Conservation (phyloP, 2,888 invertebrate species). For the Nipponacmea schrenckii region DNA sequence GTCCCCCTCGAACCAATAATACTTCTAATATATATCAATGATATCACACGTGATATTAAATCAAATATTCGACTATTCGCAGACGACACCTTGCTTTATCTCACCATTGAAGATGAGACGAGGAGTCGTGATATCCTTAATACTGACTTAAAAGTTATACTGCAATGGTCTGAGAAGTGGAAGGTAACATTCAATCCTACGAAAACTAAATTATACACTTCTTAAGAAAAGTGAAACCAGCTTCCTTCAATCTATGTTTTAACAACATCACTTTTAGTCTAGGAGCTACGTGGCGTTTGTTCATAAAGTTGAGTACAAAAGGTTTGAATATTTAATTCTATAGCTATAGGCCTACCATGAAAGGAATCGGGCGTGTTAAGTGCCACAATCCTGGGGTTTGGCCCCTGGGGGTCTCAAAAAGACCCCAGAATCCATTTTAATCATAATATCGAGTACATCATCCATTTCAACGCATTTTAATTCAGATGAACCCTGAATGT, state of each 20-base stretch:
- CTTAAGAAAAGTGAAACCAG: background rate
- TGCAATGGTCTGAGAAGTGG: background rate
- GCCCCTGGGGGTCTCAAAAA: too few relatives aligned
- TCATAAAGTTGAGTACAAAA: too few relatives aligned
- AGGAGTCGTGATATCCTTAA: background rate
- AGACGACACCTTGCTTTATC: background rate
- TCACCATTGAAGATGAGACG: background rate
- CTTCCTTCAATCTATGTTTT: background rate
- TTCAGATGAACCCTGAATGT: too few relatives aligned
- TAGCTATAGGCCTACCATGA: too few relatives aligned
- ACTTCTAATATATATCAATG: constrained; percentile 2
- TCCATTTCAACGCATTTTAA: too few relatives aligned
- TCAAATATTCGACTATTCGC: background rate
- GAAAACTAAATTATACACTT: background rate
- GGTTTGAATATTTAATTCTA: too few relatives aligned
- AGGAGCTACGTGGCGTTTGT: too few relatives aligned
- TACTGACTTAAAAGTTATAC: background rate
- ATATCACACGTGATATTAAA: background rate
- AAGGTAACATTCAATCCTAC: background rate
- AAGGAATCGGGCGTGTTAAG: too few relatives aligned
- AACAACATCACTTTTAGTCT: background rate
- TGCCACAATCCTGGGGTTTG: too few relatives aligned
- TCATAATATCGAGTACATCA: too few relatives aligned
- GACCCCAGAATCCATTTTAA: too few relatives aligned
- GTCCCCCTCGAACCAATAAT: background rate